phyloP scores from a whole-genome alignment of 1,140 invertebrate species.

The Lepidostoma basale region DNA sequence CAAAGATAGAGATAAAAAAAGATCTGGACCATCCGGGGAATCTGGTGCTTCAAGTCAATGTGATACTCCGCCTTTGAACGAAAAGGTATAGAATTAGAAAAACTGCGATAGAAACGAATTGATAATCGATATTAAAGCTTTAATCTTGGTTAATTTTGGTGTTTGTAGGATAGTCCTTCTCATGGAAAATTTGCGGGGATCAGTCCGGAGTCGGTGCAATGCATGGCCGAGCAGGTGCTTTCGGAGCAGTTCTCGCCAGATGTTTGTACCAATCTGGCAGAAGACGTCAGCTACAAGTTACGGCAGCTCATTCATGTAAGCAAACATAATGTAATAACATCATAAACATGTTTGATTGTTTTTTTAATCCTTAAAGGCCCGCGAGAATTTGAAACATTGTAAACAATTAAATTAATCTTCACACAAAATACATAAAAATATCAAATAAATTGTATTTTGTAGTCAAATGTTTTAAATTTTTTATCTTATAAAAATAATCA shows the following conservation, averaged over 20 bases:
- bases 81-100: too few relatives aligned
- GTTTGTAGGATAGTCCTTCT: conserved; percentile 28
- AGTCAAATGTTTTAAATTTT: too few relatives aligned
- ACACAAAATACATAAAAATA: too few relatives aligned
- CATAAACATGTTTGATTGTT: not conserved
- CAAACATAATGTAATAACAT: conserved; percentile 3
- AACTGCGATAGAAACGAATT: too few relatives aligned
- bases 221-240: conserved; percentile 57
- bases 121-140: too few relatives aligned
- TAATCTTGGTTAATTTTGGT: too few relatives aligned
- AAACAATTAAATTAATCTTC: too few relatives aligned
- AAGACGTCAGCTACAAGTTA: conserved; percentile 59
- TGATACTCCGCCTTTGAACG: conserved; percentile 57
- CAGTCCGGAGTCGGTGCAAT: conserved; percentile 56
- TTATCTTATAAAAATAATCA: too few relatives aligned
- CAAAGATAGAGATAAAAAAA: conserved; percentile 54
- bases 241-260: conserved; percentile 53
- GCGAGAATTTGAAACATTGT: too few relatives aligned
- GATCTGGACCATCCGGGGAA: conserved; percentile 50
- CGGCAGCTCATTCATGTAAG: conserved; percentile 58
- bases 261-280: conserved; percentile 56
- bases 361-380: too few relatives aligned
- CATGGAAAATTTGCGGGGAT: conserved; percentile 57
- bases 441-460: too few relatives aligned
- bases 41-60: conserved; percentile 58